These are phyloP conservation scores for Vandiemenella viatica DNA, from an alignment of 2,888 invertebrate genomes.

Conservation along the genomic window DNA sequence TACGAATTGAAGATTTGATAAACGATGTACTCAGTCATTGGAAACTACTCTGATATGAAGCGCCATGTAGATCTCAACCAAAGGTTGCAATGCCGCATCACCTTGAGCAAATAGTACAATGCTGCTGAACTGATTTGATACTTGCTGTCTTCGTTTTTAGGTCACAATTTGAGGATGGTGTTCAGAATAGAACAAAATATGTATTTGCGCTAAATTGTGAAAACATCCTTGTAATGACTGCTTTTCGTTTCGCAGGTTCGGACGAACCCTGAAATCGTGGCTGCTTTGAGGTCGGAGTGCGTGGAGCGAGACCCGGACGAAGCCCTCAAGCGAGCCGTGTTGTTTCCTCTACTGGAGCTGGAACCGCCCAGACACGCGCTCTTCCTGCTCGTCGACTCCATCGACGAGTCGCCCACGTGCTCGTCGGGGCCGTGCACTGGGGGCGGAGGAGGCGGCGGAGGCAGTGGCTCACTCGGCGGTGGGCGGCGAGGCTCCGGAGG, in stretches of 20 bases:
- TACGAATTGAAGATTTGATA: too few relatives aligned
- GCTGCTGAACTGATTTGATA: too few relatives aligned
- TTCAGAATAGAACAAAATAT: too few relatives aligned
- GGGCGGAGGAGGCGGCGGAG: background rate
- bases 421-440: constrained; percentile 3
- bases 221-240: too few relatives aligned
- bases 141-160: too few relatives aligned
- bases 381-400: constrained; percentile 79
- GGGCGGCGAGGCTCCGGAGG: constrained; percentile 19
- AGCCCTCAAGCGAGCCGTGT: constrained; percentile 72
- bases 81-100: too few relatives aligned
- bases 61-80: too few relatives aligned
- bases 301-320: constrained; percentile 81
- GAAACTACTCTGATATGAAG: too few relatives aligned
- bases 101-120: too few relatives aligned
- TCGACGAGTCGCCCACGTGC: constrained; percentile 54
- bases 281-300: constrained; percentile 62
- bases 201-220: too few relatives aligned
- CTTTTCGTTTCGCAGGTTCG: constrained; percentile 33
- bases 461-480: constrained; percentile 24
- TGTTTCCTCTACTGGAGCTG: constrained; percentile 74
- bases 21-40: too few relatives aligned
- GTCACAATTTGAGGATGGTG: too few relatives aligned
- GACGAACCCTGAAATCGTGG: constrained; percentile 65
- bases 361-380: constrained; percentile 74